Conservation (phyloP, 2,797 vertebrate species). For the Anableps anableps region DNA sequence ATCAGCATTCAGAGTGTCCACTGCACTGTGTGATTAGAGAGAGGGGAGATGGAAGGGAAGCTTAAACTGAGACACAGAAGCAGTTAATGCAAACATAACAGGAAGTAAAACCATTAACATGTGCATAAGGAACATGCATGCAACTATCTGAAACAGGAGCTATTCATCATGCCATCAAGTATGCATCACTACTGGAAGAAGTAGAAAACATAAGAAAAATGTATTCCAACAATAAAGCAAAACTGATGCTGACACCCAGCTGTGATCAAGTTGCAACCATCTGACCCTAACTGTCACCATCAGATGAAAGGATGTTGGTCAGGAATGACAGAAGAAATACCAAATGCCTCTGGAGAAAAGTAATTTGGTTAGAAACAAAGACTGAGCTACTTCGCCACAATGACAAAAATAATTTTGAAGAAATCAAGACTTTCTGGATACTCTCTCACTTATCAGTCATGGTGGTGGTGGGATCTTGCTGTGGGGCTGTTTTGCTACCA, state of each 20-base stretch:
- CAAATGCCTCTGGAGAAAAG: background rate
- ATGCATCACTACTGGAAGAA: background rate
- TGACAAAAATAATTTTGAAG: background rate
- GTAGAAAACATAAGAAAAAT: background rate
- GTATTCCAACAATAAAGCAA: background rate
- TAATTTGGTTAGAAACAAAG: background rate
- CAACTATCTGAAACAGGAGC: background rate
- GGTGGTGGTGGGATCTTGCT: background rate
- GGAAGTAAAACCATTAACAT: constrained; percentile 1
- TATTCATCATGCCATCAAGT: background rate
- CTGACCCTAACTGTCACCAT: background rate
- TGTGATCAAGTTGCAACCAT: background rate
- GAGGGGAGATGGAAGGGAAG: constrained; percentile 43
- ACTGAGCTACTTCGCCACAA: background rate
- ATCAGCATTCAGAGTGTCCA: constrained; percentile 68
- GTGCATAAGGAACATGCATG: background rate
- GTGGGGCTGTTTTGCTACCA: background rate
- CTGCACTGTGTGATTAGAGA: constrained; percentile 65
- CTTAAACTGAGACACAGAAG: constrained; percentile 54
- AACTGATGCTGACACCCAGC: background rate
- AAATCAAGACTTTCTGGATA: no score
- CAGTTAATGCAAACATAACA: constrained; percentile 57
- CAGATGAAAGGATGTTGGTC: background rate
- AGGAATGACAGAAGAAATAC: background rate
- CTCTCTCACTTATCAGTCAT: background rate